Evolutionary conservation across 1,140 invertebrate genomes (phyloP).

Genomic region (Eufriesea mexicana): DNA sequence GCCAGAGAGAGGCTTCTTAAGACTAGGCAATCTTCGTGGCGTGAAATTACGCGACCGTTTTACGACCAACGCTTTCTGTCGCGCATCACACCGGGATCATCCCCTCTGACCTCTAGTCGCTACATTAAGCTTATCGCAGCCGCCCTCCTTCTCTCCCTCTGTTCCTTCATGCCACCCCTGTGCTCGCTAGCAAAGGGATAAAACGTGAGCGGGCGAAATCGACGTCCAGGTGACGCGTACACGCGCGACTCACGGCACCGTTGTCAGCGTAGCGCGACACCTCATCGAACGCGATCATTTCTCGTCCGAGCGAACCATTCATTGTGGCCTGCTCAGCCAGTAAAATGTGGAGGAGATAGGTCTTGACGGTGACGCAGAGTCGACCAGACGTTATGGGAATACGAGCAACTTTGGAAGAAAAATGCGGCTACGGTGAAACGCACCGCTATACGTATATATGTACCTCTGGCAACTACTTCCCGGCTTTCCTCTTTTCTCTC

Average conservation of each 20-base stretch:
- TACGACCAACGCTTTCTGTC: constrained; percentile 20
- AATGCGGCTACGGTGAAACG: constrained; percentile 17
- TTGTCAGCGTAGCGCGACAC: constrained; percentile 1
- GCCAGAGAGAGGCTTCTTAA: constrained; percentile 1
- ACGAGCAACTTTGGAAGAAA: constrained; percentile 39
- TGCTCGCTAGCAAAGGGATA: not conserved
- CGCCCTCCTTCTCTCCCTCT: not conserved
- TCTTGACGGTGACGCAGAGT: constrained; percentile 25
- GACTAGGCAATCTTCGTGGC: constrained; percentile 45
- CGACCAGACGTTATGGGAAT: not conserved
- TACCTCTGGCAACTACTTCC: not conserved
- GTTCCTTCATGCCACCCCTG: not conserved
- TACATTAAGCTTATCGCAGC: constrained; percentile 45
- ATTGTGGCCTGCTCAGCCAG: constrained; percentile 48
- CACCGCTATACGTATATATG: not conserved
- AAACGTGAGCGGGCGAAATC: constrained; percentile 26
- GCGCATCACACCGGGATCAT: constrained; percentile 37
- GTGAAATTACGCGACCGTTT: constrained; percentile 54
- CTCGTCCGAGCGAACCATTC: constrained; percentile 6
- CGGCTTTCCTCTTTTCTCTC: not conserved
- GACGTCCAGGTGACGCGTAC: not conserved
- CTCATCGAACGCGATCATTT: constrained; percentile 39
- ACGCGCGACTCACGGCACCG: not conserved
- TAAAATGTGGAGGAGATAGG: constrained; percentile 52
- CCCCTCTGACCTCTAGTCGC: constrained; percentile 33